Conservation (phyloP, 35 echinoderm and acorn worm genomes). For the Antedon bifida region DNA sequence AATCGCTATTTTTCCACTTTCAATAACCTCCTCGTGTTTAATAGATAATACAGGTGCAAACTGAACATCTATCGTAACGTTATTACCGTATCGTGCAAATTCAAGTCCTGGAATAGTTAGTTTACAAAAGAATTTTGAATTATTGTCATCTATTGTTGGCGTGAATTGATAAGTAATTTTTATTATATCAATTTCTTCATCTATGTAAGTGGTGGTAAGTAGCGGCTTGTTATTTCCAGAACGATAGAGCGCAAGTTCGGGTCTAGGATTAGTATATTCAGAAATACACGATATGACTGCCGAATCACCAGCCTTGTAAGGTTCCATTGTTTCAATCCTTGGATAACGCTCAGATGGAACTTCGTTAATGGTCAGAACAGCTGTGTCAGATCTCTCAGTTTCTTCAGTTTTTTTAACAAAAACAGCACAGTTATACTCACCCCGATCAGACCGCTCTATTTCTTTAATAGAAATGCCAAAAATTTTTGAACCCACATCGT, state of each 20-base stretch:
- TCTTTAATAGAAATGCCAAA: background rate
- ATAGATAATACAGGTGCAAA: background rate
- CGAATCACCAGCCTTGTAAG: background rate
- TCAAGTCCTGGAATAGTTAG: background rate
- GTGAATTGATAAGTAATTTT: background rate
- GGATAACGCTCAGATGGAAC: background rate
- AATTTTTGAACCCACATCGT: no score
- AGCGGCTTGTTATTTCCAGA: background rate
- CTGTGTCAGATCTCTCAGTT: background rate
- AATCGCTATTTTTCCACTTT: background rate
- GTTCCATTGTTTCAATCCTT: background rate
- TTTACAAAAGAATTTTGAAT: background rate
- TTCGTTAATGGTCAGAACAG: background rate
- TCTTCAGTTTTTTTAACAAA: no score
- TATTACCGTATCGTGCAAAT: background rate
- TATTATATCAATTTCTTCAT: background rate
- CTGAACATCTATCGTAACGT: background rate
- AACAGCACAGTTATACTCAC: background rate
- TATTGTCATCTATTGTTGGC: background rate
- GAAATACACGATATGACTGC: background rate
- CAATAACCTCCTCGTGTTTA: background rate
- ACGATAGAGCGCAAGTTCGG: background rate
- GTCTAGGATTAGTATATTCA: background rate
- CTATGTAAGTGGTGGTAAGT: background rate
- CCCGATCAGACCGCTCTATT: background rate